Conservation (phyloP, 2,888 invertebrate species). For the Caenorhabditis wallacei region DNA sequence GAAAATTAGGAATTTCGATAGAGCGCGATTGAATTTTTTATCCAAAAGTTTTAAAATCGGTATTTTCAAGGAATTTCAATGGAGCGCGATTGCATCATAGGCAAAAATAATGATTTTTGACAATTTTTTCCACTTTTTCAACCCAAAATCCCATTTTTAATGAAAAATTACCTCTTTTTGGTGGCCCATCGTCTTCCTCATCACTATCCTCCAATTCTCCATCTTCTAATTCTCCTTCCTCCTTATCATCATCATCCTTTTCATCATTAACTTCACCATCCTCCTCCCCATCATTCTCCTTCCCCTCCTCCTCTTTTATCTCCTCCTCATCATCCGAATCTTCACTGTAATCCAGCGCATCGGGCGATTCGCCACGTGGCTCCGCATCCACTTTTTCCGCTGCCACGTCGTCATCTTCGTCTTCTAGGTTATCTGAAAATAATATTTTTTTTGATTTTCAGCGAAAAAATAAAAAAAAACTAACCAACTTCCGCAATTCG, state of each 20-base stretch:
- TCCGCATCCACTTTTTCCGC: not conserved
- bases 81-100: too few relatives aligned
- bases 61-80: not conserved
- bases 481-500: slow-evolving; percentile 48
- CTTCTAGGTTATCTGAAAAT: slow-evolving; percentile 15
- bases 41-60: not conserved
- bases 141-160: too few relatives aligned
- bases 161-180: slow-evolving; percentile 35
- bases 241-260: slow-evolving; percentile 29
- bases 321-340: slow-evolving; percentile 43
- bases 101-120: too few relatives aligned
- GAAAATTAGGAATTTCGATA: too few relatives aligned
- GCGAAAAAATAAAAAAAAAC: not conserved
- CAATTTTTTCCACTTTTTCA: too few relatives aligned
- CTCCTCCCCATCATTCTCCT: not conserved
- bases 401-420: not conserved
- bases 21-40: too few relatives aligned
- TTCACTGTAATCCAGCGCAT: slow-evolving; percentile 54
- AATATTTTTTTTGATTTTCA: not conserved
- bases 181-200: slow-evolving; percentile 27
- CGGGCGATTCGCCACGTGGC: slow-evolving; percentile 13
- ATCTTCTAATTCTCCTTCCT: slow-evolving; percentile 53
- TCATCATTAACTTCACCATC: not conserved
- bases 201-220: slow-evolving; percentile 60
- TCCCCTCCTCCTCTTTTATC: slow-evolving; percentile 24